Evolutionary conservation across 2,888 invertebrate genomes (phyloP).

Genomic region (Spialia ferax): DNA sequence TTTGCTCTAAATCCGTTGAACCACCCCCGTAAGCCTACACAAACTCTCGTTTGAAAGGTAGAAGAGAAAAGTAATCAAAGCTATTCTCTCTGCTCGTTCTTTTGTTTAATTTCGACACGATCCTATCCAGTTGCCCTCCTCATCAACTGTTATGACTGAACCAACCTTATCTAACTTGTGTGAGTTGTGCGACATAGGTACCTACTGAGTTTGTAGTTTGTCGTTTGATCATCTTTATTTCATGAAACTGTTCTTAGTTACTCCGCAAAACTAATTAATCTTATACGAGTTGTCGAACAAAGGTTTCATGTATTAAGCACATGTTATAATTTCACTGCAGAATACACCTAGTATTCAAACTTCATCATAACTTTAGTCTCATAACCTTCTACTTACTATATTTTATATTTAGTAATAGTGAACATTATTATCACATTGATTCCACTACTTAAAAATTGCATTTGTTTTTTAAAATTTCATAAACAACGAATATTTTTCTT

Average conservation of each 20-base stretch:
- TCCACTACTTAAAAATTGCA: too few species aligned
- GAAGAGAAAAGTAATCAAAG: constrained; percentile 47
- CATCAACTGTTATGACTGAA: constrained; percentile 45
- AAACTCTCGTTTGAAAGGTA: constrained; percentile 13
- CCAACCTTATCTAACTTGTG: constrained; percentile 45
- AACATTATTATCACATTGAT: too few species aligned
- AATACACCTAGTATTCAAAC: too few species aligned
- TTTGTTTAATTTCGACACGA: constrained; percentile 51
- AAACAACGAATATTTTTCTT: too few species aligned
- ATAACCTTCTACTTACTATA: too few species aligned
- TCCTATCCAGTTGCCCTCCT: constrained; percentile 44
- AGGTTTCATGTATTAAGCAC: too few species aligned
- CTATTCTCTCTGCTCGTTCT: constrained; percentile 44
- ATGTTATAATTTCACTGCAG: too few species aligned
- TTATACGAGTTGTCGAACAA: background rate
- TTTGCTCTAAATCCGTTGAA: constrained; percentile 12
- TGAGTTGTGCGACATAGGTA: too few species aligned
- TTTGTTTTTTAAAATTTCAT: too few species aligned
- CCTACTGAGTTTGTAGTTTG: background rate
- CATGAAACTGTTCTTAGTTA: background rate
- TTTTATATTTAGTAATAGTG: too few species aligned
- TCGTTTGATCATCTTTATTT: background rate
- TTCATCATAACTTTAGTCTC: too few species aligned
- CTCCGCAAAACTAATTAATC: background rate
- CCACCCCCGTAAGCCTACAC: background rate